phyloP scores from a whole-genome alignment of 2,797 vertebrate species.

The Austrolebias charrua region DNA sequence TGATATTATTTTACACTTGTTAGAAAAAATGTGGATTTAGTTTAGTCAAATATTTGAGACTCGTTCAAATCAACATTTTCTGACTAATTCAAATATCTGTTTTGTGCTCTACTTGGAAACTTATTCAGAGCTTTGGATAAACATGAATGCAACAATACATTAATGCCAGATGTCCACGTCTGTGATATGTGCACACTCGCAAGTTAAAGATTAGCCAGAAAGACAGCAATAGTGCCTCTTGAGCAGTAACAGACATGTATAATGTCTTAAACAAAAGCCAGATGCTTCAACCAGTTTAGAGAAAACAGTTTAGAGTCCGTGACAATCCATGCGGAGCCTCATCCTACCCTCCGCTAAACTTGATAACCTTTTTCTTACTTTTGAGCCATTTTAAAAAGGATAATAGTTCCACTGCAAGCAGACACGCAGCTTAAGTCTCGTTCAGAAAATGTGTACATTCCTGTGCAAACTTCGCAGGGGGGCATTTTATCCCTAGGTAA shows the following conservation, averaged over 20 bases:
- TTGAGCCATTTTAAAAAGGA: not conserved
- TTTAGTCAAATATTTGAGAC: constrained; percentile 47
- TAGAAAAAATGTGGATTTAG: constrained; percentile 37
- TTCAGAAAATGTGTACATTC: constrained; percentile 42
- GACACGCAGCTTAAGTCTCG: not conserved
- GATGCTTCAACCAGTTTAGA: constrained; percentile 23
- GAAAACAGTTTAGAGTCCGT: constrained; percentile 4
- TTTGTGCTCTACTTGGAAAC: constrained; percentile 16
- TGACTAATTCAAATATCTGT: constrained; percentile 7
- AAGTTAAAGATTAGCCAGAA: constrained; percentile 52
- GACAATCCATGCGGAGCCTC: not conserved
- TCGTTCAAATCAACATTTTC: constrained; percentile 5
- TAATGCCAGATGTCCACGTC: not conserved
- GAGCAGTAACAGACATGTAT: constrained; percentile 16
- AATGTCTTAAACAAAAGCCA: constrained; percentile 35
- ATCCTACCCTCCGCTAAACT: constrained; percentile 8
- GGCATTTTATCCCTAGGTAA: constrained; percentile 30
- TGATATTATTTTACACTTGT: constrained; percentile 19
- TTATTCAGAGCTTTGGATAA: not conserved
- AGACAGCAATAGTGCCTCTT: constrained; percentile 20
- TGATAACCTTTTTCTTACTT: not conserved
- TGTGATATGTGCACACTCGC: not conserved
- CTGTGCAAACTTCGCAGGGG: constrained; percentile 17
- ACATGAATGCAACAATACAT: not conserved
- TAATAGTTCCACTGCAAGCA: not conserved